Evolutionary conservation across 1,140 invertebrate species (phyloP).

Genomic region (Drosophila jambulina): DNA sequence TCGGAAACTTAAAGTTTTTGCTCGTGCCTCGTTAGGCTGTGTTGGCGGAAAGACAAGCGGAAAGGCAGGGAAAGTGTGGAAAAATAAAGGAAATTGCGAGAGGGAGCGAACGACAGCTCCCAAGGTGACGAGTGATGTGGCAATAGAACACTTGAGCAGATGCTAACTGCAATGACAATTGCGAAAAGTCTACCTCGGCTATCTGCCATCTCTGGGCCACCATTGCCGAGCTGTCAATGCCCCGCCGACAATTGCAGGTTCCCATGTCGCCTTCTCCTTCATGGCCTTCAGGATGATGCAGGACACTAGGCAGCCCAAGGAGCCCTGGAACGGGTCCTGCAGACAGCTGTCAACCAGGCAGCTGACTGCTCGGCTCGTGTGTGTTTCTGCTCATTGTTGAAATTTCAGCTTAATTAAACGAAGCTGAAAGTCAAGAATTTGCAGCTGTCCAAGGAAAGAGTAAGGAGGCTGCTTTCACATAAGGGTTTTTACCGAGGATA

Average conservation of each 20-base stretch:
- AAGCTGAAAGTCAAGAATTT: constrained; percentile 59
- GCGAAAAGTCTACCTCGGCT: constrained; percentile 37
- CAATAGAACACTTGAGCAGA: constrained; percentile 43
- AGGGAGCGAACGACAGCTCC: neutral
- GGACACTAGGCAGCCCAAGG: constrained; percentile 2
- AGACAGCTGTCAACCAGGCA: constrained; percentile 44
- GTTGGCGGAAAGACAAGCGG: neutral
- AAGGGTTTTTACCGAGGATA: neutral
- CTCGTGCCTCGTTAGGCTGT: constrained; percentile 35
- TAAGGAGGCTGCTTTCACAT: neutral
- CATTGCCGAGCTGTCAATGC: constrained; percentile 71
- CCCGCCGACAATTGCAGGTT: constrained; percentile 60
- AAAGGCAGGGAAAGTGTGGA: constrained; percentile 3
- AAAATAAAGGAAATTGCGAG: constrained; percentile 12
- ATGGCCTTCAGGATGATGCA: constrained; percentile 11
- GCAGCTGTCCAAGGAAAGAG: constrained; percentile 1
- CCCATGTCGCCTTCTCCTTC: neutral
- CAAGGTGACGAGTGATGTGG: constrained; percentile 28
- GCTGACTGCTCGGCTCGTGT: constrained; percentile 8
- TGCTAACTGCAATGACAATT: constrained; percentile 74
- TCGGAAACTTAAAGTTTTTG: constrained; percentile 36
- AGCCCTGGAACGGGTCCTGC: constrained; percentile 8
- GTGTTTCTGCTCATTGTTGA: constrained; percentile 59
- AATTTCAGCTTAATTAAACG: constrained; percentile 77
- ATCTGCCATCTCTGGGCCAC: constrained; percentile 42